Evolutionary conservation across 2,888 invertebrate species (phyloP), one percentile per base, ranked within the genome.

Genomic region (Harmothoe impar): DNA sequence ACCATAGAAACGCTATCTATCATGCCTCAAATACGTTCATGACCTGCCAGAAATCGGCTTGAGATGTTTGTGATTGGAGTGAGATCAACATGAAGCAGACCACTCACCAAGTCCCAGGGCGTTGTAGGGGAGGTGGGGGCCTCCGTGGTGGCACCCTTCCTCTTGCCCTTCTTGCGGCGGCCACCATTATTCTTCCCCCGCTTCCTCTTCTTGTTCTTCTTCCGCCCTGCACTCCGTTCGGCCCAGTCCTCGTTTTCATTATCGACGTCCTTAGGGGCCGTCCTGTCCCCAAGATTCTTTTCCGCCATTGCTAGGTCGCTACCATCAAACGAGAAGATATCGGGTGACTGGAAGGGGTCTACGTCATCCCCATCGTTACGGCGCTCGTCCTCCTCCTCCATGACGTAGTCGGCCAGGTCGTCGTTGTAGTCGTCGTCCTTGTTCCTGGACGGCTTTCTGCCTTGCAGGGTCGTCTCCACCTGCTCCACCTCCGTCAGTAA

Each of bases 371-470:
- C 91, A 91, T 93, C 68, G 84, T 72, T 77, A 20, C 88, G 23
- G 81, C 91, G 81, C 91, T 91, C 90, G 92, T 92, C 91, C 91
- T 90, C 78, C 91, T 92, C 90, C 89, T 92, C 88, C 91, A 85
- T 89, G 92, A 92, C 86, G 89, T 89, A 35, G 84, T 86, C 56
- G 81, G 92, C 86, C 89, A 91, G 52, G 89, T 92, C 43, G 89
- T 91, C 88, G 90, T 91, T 31, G 29, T 89, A 86, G 35, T 89
- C 35, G 33, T 72, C 29, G 89, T 89, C 31, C 62, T 91, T 20
- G 84, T 43, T n/a, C 51, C 84, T 33, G 1, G 43, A 43, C 51
- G 84, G 84, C 23, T 84, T 84, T 1, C 51, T 84, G 72, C 72
- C 72, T 29, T 72, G 20, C 72, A 72, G 72, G 72, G 72, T 72